Evolutionary conservation across 2,113 vertebrate genomes (phyloP).

Genomic region (Spermophilus dauricus): DNA sequence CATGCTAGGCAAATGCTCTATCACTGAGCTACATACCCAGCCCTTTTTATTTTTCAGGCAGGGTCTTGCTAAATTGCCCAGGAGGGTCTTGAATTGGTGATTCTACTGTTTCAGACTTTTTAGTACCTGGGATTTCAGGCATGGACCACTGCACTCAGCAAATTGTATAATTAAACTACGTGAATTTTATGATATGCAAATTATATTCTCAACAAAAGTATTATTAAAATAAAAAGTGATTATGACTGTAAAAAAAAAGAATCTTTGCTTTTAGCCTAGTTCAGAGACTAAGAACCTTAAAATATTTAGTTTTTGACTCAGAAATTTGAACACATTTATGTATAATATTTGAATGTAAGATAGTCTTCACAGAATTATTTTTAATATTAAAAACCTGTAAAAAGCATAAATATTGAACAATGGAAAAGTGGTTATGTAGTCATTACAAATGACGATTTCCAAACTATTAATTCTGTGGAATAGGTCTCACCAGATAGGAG

Average conservation of each 20-base stretch:
- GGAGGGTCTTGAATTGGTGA: neutral
- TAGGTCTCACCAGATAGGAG: neutral
- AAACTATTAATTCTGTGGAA: conserved; percentile 20
- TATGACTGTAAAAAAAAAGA: neutral
- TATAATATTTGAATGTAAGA: neutral
- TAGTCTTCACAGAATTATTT: neutral
- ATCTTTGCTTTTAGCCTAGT: neutral
- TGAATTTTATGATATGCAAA: neutral
- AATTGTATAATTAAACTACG: neutral
- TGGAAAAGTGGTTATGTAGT: neutral
- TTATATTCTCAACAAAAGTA: neutral
- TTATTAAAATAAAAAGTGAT: neutral
- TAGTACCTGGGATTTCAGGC: neutral
- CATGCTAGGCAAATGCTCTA: neutral
- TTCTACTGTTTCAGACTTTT: neutral
- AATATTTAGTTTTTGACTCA: conserved; percentile 4
- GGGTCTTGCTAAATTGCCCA: neutral
- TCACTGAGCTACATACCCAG: neutral
- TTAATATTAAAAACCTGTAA: conserved; percentile 16
- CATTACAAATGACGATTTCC: neutral
- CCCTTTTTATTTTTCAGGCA: neutral
- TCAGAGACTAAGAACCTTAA: neutral
- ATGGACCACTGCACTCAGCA: neutral
- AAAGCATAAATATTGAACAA: neutral
- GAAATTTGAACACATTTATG: neutral